These are phyloP conservation scores for Sebastes goodei DNA, from an alignment of 2,797 vertebrate genomes.

Conservation along the genomic window DNA sequence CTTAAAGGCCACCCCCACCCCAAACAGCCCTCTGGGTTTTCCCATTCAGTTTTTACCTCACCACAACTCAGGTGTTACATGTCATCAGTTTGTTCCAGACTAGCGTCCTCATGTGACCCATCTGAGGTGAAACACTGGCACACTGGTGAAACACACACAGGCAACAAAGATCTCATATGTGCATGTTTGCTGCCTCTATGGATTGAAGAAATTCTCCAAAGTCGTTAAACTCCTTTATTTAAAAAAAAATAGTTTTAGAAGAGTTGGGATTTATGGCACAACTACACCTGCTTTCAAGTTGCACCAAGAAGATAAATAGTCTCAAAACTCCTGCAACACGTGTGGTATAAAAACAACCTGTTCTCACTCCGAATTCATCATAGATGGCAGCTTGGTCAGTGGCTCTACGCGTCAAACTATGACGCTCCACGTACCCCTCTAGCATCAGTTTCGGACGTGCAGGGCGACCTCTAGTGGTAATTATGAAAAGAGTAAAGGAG, in stretches of 20 bases:
- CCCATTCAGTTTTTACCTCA: neutral
- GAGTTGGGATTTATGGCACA: no score
- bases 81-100: neutral
- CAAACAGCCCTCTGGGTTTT: slow-evolving; percentile 14
- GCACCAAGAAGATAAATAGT: no score
- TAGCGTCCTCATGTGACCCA: slow-evolving; percentile 1
- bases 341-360: no score
- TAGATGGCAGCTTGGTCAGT: no score
- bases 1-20: neutral
- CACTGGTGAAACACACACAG: neutral
- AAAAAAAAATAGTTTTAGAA: no score
- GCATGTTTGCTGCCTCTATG: neutral
- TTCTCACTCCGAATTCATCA: no score
- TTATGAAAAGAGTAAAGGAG: neutral
- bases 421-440: neutral
- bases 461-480: neutral
- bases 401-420: neutral
- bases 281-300: no score
- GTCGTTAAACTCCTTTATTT: neutral
- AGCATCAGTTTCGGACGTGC: neutral
- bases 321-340: no score
- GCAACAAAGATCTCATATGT: neutral
- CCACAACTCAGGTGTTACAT: neutral
- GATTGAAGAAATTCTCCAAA: neutral
- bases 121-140: neutral